Evolutionary conservation across 2,888 invertebrate genomes (phyloP).

Genomic region (Deilephila porcellus): DNA sequence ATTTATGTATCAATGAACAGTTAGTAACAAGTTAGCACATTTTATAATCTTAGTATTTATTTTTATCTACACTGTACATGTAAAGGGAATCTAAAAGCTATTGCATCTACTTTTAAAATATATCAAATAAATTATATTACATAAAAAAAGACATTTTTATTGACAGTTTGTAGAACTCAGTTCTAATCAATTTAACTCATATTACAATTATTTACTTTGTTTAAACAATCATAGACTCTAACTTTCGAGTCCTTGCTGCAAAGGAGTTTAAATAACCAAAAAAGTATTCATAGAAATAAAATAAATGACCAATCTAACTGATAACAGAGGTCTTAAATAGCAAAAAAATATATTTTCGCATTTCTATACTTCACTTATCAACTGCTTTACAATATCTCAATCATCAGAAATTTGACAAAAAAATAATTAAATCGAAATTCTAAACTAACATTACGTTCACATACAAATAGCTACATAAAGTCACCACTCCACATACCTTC

Average conservation of each 20-base stretch:
- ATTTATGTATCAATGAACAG: not conserved
- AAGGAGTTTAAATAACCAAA: no score
- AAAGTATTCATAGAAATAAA: no score
- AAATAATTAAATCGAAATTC: no score
- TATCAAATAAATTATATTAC: not conserved
- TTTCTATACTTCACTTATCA: no score
- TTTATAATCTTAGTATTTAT: not conserved
- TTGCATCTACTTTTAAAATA: conserved; percentile 1
- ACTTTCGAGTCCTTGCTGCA: no score
- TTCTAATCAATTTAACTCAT: no score
- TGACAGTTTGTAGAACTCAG: no score
- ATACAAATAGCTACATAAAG: not conserved
- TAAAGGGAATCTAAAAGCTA: conserved; percentile 35
- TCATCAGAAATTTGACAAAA: no score
- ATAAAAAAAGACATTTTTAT: not conserved
- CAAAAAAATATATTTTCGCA: no score
- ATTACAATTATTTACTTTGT: not conserved
- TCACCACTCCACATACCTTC: conserved; percentile 58
- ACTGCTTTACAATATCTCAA: no score
- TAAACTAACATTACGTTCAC: not conserved
- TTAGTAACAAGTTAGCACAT: conserved; percentile 30
- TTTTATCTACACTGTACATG: not conserved
- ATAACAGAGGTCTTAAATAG: no score
- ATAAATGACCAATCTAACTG: no score
- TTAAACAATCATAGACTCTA: not conserved